phyloP scores from a whole-genome alignment of 2,113 vertebrate genomes.

The Anthoscopus minutus region DNA sequence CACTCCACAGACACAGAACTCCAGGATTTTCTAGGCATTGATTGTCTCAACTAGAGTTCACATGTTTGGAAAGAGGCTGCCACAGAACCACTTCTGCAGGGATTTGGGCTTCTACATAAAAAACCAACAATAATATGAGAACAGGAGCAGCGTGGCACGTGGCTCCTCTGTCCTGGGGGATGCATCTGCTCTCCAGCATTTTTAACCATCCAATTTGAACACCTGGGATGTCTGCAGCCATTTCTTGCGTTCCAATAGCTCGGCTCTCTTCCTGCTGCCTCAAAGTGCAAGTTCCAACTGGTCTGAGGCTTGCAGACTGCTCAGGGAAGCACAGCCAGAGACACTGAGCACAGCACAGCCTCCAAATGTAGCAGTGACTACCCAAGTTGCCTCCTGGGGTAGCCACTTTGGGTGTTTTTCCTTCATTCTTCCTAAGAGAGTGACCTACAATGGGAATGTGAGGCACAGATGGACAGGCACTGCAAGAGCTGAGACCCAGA shows the following conservation, averaged over 20 bases:
- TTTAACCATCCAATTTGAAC: not conserved
- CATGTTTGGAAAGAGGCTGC: not conserved
- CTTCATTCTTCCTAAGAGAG: not conserved
- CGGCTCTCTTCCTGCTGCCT: not conserved
- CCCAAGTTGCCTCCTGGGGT: not conserved
- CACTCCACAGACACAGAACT: not conserved
- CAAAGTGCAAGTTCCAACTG: not conserved
- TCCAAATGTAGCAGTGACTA: not conserved
- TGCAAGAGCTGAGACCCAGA: fast-evolving
- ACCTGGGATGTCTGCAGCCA: not conserved
- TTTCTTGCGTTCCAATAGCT: not conserved
- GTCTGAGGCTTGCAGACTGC: not conserved
- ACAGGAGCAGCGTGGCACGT: not conserved
- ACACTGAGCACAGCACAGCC: not conserved
- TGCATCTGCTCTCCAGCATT: not conserved
- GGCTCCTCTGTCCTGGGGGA: not conserved
- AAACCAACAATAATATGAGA: not conserved
- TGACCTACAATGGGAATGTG: not conserved
- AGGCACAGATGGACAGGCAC: not conserved
- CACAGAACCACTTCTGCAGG: not conserved
- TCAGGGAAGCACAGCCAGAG: not conserved
- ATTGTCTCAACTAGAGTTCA: not conserved
- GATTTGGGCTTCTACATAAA: not conserved
- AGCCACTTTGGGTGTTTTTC: not conserved
- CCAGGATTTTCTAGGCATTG: not conserved